Evolutionary conservation across 2,797 vertebrate species (phyloP).

Genomic region (Scolopax rusticola): DNA sequence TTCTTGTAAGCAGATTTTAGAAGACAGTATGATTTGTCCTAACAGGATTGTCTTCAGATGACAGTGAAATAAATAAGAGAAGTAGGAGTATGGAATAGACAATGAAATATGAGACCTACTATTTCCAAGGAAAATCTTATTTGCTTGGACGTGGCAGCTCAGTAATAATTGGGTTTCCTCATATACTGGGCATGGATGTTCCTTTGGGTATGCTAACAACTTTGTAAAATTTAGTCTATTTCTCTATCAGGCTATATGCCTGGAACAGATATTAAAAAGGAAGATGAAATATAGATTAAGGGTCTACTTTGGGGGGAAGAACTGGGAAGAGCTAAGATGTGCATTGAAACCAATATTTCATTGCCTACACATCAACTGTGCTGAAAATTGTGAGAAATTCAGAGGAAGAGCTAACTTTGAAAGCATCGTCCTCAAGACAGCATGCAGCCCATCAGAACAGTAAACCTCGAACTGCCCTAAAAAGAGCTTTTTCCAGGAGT

Average conservation of each 20-base stretch:
- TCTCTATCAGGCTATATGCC: background rate
- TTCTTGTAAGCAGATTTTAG: slow-evolving; percentile 7
- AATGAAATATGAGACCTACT: background rate
- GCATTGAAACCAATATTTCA: background rate
- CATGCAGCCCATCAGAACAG: background rate
- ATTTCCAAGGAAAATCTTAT: background rate
- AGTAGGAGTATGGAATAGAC: background rate
- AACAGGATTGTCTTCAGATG: background rate
- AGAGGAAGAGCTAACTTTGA: background rate
- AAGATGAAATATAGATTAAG: slow-evolving; percentile 22
- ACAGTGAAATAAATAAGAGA: background rate
- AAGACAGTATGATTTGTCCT: background rate
- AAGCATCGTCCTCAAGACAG: background rate
- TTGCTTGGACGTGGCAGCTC: background rate
- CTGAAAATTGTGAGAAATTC: background rate
- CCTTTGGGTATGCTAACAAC: background rate
- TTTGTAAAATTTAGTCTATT: background rate
- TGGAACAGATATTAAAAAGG: background rate
- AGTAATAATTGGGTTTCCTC: background rate
- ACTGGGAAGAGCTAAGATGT: background rate
- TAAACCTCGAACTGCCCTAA: background rate
- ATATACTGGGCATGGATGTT: background rate
- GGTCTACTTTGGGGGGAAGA: background rate
- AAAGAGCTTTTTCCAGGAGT: background rate
- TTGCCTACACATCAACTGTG: background rate